phyloP scores from a whole-genome alignment of 2,113 vertebrate species.

The Madoqua kirkii region DNA sequence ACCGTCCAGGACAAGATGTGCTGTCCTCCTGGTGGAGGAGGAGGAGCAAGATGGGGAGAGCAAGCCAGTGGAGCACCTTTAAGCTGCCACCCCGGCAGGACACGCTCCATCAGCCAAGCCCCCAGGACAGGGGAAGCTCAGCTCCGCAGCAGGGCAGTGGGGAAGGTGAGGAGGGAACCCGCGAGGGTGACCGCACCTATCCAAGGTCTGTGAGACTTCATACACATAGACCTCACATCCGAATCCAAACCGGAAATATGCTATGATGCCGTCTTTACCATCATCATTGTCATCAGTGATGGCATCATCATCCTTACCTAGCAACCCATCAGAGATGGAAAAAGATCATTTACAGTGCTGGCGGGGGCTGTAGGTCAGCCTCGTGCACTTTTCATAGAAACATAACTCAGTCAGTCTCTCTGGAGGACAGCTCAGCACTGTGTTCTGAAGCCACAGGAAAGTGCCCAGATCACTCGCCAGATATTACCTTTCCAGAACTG shows the following conservation, averaged over 20 bases:
- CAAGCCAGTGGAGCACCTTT: accelerated
- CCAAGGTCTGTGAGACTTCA: not conserved
- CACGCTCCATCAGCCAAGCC: accelerated
- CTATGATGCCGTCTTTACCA: accelerated
- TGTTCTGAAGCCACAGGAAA: not conserved
- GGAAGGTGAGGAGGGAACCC: accelerated
- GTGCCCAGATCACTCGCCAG: not conserved
- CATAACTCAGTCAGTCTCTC: accelerated
- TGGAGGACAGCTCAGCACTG: not conserved
- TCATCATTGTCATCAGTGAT: accelerated
- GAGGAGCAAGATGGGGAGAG: not conserved
- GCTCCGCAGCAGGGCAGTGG: accelerated
- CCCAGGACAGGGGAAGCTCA: not conserved
- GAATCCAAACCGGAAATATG: accelerated
- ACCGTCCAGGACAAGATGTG: accelerated
- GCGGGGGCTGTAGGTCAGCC: not conserved
- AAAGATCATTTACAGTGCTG: accelerated
- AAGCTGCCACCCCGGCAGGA: accelerated
- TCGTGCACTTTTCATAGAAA: accelerated
- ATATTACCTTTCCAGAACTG: not conserved
- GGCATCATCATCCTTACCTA: not conserved
- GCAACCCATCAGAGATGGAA: not conserved
- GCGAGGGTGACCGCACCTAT: accelerated
- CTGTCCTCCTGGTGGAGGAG: too few species aligned
- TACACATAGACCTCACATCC: accelerated